Percentiles rank a stretch among this genome's conserved stretches.
phyloP scores from a whole-genome alignment of 2,113 vertebrate species.

The Bubo blakistoni region DNA sequence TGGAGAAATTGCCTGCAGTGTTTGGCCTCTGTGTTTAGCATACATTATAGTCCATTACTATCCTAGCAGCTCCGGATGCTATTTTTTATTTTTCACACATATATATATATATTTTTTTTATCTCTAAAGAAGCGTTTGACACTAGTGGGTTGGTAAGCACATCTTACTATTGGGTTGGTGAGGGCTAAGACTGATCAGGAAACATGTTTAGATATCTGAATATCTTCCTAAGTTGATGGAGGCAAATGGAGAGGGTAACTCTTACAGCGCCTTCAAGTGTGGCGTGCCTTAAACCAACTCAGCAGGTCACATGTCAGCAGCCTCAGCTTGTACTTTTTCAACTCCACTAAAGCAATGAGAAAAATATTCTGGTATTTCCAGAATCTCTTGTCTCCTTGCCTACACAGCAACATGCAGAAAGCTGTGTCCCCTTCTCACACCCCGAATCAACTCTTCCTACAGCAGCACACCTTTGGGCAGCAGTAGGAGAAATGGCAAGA shows the following conservation, averaged over 20 bases:
- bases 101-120: neutral
- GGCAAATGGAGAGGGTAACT: fast-evolving
- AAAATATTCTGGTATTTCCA: neutral
- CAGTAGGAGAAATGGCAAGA: neutral
- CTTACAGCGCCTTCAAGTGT: fast-evolving
- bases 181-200: neutral
- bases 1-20: conserved; percentile 73
- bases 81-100: neutral
- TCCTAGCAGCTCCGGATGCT: neutral
- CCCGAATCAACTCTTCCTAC: too few species aligned
- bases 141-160: too few species aligned
- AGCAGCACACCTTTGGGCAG: neutral
- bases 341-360: neutral
- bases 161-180: neutral
- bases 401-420: fast-evolving
- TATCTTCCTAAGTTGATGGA: fast-evolving
- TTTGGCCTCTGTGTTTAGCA: conserved; percentile 71
- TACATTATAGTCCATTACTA: conserved; percentile 72
- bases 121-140: neutral
- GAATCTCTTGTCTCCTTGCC: neutral
- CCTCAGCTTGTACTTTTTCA: neutral
- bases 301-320: neutral
- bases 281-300: neutral
- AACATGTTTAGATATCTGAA: neutral
- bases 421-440: neutral